Percentiles rank a stretch among this genome's conserved stretches.
phyloP scores from a whole-genome alignment of 2,888 invertebrate species.

The Pseudeuparius sepicola region DNA sequence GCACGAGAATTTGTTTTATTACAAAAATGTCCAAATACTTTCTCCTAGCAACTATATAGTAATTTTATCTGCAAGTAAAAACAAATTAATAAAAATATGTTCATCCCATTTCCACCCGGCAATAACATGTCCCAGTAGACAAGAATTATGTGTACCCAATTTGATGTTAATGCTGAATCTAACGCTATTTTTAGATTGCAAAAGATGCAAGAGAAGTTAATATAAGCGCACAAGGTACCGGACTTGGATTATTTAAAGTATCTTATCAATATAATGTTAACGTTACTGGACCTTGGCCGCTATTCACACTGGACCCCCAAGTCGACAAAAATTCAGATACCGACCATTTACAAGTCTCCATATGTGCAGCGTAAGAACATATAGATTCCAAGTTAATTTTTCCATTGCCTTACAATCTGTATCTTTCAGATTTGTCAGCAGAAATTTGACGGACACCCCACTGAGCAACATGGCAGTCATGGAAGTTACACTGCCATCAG shows the following conservation, averaged over 20 bases:
- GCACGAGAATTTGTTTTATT: no score
- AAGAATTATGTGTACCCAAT: no score
- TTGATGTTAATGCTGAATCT: no score
- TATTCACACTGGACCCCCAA: constrained; percentile 77
- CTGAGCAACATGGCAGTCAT: constrained; percentile 84
- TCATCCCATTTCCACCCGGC: no score
- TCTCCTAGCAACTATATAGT: no score
- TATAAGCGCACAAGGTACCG: constrained; percentile 69
- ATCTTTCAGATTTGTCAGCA: constrained; percentile 51
- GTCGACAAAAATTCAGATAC: constrained; percentile 72
- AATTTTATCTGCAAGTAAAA: no score
- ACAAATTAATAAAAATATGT: no score
- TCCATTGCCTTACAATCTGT: constrained; percentile 3
- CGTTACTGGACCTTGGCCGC: constrained; percentile 78
- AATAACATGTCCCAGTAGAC: no score
- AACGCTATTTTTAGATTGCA: constrained; percentile 31
- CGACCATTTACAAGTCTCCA: constrained; percentile 67
- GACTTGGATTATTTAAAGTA: constrained; percentile 68
- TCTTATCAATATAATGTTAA: constrained; percentile 75
- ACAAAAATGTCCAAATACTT: no score
- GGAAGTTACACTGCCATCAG: constrained; percentile 82
- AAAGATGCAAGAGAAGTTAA: constrained; percentile 52
- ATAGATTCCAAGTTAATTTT: constrained; percentile 3
- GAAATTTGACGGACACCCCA: constrained; percentile 48
- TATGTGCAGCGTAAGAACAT: constrained; percentile 61